Evolutionary conservation across 2,113 vertebrate species (phyloP), one percentile per base, ranked within the genome.

Genomic region (Takifugu flavidus): DNA sequence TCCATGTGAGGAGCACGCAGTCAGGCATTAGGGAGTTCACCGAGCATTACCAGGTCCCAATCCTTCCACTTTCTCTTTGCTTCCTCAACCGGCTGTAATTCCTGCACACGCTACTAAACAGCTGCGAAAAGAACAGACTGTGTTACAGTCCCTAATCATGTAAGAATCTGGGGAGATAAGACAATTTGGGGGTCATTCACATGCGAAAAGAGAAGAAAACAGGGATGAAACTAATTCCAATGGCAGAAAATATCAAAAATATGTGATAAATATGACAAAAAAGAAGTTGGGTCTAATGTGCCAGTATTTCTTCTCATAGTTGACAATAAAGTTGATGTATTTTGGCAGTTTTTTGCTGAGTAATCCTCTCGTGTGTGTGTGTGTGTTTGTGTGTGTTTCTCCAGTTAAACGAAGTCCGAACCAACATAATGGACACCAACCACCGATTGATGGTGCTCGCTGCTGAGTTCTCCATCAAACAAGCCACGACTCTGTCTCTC

Each of bases 401-500:
- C n/a, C 82, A 98, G 95, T 83, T 90, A 60, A 95, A 91, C 0
- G 66, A 90, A 31, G 73, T 93, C 42, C 93, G 92, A 69, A 79
- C 69, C 49, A 91, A 64, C 44, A 89, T 96, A 46, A 92, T 90
- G 49, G 73, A 88, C 25, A 82, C 77, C 53, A 94, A 89, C 2
- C 80, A 84, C 54, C 87, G 92, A 58, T 74, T 92, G 70, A 96
- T 93, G 93, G 93, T 94, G 11, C 62, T 91, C 1, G 79, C 93
- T 29, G 93, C 94, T 4, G 94, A 97, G 65, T 55, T 99, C 34
- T 92, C 95, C 65, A 92, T 96, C 94, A 90, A 88, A 58, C 92
- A 97, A 82, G 92, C 91, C 0, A 64, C 84, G 39, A 70, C 86
- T 26, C 79, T 93, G 59, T 88, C 90, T 74, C 92, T 96, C 31